Evolutionary conservation across 2,888 invertebrate species (phyloP), one percentile per base, ranked within the genome.

Genomic region (Acanthopleura granulata): DNA sequence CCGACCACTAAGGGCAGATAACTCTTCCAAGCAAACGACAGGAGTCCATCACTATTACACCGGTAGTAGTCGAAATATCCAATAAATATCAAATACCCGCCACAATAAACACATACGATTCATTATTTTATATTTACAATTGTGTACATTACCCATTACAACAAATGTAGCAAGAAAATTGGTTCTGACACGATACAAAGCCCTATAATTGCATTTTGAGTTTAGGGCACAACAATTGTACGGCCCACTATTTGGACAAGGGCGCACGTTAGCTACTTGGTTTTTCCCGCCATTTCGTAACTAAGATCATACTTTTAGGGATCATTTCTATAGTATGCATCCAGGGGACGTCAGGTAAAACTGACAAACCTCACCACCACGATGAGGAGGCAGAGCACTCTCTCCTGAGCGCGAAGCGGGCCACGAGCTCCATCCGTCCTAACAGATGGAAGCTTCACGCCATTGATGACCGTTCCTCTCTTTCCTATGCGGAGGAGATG

Each of bases 311-410:
- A 83, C 84, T 84, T 81, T 82, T 82, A 84, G 83, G 83, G 82
- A 83, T 85, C 83, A 85, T 82, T 83, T 84, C 84, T 83, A 84
- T 83, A 85, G 84, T 81, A 81, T 80, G 84, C 75, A 79, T 82
- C 83, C 82, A 81, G 79, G 81, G 84, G 83, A 83, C 81, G 83
- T 84, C 84, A 82, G 82, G 80, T 80, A 84, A 83, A 77, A 76
- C 79, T 83, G 84, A 82, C 82, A 79, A 78, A 81, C 80, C 79
- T 80, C 74, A 74, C 82, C 80, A 78, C 84, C 82, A 82, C 80
- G 84, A 84, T 77, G 84, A 84, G 70, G 84, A 84, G 81, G 75
- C 18, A 78, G 15, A 82, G 83, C 78, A 79, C 75, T 77, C 81
- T 76, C 82, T 82, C 82, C 83, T 85, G 85, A 85, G 85, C 82